Evolutionary conservation across 2,888 invertebrate genomes (phyloP), one percentile per base, ranked within the genome.

Genomic region (Chrysolina haemoptera): DNA sequence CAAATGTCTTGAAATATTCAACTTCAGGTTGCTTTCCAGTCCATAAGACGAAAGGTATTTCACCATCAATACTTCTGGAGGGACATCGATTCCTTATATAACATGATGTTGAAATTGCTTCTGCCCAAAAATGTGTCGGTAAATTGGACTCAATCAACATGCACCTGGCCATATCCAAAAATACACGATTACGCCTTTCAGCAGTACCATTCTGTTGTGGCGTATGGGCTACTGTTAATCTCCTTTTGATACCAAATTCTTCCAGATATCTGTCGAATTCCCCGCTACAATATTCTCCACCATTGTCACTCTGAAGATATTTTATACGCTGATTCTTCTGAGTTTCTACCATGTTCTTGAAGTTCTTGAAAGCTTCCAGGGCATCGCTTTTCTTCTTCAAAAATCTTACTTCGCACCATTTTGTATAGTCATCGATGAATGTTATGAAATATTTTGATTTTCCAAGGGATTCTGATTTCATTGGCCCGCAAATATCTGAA

Each of bases 21-120:
- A 86, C 70, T 41, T 79, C 65, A 6, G 84, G 83, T 62, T 55
- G 66, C 41, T 71, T 76, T 4, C 80, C 81, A 18, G 62, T 75
- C 81, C 83, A 80, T 20, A 65, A 10, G 66, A 84, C 83, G 55
- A 65, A 81, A 1, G 84, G 82, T 8, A 43, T 14, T 14, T 43
- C 43, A 43, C 14, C 6, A 12, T 5, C 5, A 12, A 43, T 12
- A 14, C 11, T 43, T 43, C 5, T 14, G 14, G 43, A 12, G 1
- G 14, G 43, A 12, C 43, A 43, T 43, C 14, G 11, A 5, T 43
- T 43, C 14, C 14, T 12, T 12, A 43, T 43, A 6, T 43, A 43
- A 43, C 43, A 12, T 2, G 43, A 14, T 14, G 14, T 43, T 14
- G 43, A 2, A 43, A 43, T 12, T 43, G 10, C 43, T 12, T 43